Evolutionary conservation across 2,888 invertebrate genomes (phyloP), one percentile per base, ranked within the genome.

Genomic region (Brachypalpus laphriformis): DNA sequence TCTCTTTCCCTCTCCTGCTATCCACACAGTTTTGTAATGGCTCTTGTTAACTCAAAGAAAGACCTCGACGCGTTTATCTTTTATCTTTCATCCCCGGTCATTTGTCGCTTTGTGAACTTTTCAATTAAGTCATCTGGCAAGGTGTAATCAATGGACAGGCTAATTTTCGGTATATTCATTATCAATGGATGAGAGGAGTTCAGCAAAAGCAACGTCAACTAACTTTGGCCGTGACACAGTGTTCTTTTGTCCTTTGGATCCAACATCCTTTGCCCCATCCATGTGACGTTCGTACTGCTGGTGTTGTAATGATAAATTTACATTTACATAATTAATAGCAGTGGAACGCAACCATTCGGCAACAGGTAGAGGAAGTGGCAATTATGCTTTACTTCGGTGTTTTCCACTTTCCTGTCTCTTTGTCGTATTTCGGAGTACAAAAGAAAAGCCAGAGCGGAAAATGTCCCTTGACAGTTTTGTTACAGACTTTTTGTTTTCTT

Each of bases 301-400:
- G 59, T 51, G 37, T 37, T 37, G 65, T 59, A 59, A 65, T 82
- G 77, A 82, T 82, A 77, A 82, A 82, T 77, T 54, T 66, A 37
- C 57, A 82, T 77, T 82, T 57, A 72, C 82, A 82, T 82, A 82
- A 82, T 82, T 72, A 65, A 57, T 76, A 34, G 42, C 66, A 61
- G 51, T 47, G 22, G 22, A 72, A 45, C 54, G 63, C 49, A 59
- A n/a, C 20, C 71, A 40, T 31, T 75, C 14, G 42, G 65, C 77
- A 82, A 76, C 82, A 82, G 71, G 77, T 77, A 28, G 28, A 71
- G 37, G 40, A 66, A 71, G 57, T 65, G 59, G 71, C 71, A 71
- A 76, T 82, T 82, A 71, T 51, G 31, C 25, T 40, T 11, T 22
- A 28, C 31, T 31, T 8, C 61, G 31, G 16, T 37, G 57, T 66